These are phyloP conservation scores for Paracyprichromis sp. DNA, from an alignment of 2,113 vertebrate species.

Conservation along the genomic window DNA sequence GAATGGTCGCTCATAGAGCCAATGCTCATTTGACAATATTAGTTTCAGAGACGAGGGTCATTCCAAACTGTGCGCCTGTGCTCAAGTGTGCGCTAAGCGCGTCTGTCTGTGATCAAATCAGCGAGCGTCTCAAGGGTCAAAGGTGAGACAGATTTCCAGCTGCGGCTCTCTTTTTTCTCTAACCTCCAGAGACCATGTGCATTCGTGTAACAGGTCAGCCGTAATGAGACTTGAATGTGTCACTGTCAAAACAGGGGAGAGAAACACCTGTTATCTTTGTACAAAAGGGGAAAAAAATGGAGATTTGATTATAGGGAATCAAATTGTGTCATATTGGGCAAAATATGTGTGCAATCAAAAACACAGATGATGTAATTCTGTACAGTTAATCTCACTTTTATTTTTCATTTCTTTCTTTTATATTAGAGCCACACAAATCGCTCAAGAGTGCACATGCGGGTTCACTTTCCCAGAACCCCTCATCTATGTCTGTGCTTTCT, in stretches of 20 bases:
- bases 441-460: not conserved
- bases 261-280: constrained; percentile 15
- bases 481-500: not conserved
- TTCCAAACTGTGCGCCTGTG: not conserved
- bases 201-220: not conserved
- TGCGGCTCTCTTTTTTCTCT: constrained; percentile 9
- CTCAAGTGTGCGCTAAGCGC: not conserved
- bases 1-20: not conserved
- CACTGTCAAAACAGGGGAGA: not conserved
- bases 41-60: not conserved
- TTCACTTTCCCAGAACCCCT: not conserved
- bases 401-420: not conserved
- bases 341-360: not conserved
- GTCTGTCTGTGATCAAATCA: constrained; percentile 13
- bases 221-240: not conserved
- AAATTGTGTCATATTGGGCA: not conserved
- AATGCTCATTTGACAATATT: not conserved
- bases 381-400: not conserved
- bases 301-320: not conserved
- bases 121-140: constrained; percentile 16
- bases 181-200: not conserved
- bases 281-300: not conserved
- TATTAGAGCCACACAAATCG: not conserved
- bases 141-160: constrained; percentile 44
- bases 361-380: not conserved